Evolutionary conservation across 2,797 vertebrate species (phyloP).

Genomic region (Miichthys miiuy): DNA sequence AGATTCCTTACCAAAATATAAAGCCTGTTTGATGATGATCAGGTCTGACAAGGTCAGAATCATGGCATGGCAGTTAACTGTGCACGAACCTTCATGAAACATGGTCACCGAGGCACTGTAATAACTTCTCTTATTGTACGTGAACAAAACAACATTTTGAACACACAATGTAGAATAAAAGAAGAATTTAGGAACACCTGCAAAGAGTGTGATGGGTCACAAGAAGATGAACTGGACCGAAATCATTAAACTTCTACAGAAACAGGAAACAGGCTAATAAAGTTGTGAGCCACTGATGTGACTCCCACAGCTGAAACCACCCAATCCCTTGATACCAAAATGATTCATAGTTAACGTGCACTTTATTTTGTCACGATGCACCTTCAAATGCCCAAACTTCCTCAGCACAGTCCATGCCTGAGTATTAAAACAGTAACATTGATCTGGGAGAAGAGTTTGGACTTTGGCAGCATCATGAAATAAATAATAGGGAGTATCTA

Average conservation of each 20-base stretch:
- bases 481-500: neutral
- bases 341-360: neutral
- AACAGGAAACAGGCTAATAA: neutral
- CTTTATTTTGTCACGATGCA: neutral
- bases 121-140: neutral
- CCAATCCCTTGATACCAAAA: neutral
- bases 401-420: neutral
- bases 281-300: neutral
- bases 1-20: neutral
- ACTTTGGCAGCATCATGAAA: neutral
- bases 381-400: neutral
- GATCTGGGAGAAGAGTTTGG: neutral
- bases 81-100: conserved; percentile 3
- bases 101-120: neutral
- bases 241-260: neutral
- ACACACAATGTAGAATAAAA: neutral
- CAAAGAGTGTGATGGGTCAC: neutral
- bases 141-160: neutral
- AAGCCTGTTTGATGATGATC: neutral
- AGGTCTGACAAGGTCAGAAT: neutral
- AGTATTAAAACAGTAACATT: neutral
- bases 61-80: neutral
- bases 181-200: neutral
- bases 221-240: neutral
- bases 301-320: conserved; percentile 7